Percentiles rank a stretch among this genome's conserved stretches.
phyloP scores from a whole-genome alignment of 2,797 vertebrate genomes.

The Centropyge bicolor region DNA sequence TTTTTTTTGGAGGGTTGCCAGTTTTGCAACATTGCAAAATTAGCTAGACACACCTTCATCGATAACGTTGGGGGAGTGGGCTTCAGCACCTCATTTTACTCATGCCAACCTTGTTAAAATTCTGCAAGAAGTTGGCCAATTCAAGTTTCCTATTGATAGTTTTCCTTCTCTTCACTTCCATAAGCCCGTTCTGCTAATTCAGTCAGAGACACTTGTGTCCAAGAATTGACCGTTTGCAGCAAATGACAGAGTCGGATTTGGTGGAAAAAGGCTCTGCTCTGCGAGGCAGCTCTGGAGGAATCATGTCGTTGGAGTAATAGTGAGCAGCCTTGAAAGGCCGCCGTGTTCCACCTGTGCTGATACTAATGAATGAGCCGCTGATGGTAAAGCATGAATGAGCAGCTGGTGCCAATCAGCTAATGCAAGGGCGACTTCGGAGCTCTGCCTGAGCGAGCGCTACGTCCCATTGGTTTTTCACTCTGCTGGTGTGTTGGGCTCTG shows the following conservation, averaged over 20 bases:
- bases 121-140: not conserved
- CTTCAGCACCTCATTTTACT: too few relatives aligned
- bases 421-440: slow-evolving; percentile 31
- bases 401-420: slow-evolving; percentile 48
- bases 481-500: not conserved
- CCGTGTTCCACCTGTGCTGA: slow-evolving; percentile 9
- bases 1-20: not conserved
- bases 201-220: not conserved
- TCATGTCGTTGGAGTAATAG: not conserved
- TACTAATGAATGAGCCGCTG: slow-evolving; percentile 27
- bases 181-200: not conserved
- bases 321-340: slow-evolving; percentile 10
- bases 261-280: not conserved
- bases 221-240: slow-evolving; percentile 8
- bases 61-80: too few relatives aligned
- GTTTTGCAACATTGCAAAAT: not conserved
- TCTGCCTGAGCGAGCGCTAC: not conserved
- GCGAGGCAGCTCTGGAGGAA: not conserved
- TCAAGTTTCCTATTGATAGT: not conserved
- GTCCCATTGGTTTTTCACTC: slow-evolving; percentile 17
- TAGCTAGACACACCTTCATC: not conserved
- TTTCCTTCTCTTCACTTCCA: not conserved
- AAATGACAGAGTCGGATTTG: not conserved
- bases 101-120: too few relatives aligned
- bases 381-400: slow-evolving; percentile 41